phyloP scores from a whole-genome alignment of 2,888 invertebrate species.

The Polia nebulosa region DNA sequence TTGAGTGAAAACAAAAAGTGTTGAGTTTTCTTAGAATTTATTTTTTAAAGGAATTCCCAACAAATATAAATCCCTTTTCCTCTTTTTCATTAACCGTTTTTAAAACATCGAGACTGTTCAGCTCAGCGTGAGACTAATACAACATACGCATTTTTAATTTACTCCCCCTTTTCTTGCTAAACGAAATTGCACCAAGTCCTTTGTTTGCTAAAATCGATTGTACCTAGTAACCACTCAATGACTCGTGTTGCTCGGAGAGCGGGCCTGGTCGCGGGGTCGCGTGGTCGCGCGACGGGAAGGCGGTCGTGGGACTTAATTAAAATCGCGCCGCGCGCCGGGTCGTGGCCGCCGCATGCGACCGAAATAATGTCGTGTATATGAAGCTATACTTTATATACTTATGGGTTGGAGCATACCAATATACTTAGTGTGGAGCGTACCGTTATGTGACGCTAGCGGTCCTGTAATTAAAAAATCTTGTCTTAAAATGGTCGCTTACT shows the following conservation, averaged over 20 bases:
- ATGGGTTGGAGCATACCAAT: background rate
- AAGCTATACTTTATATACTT: background rate
- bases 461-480: background rate
- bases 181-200: slow-evolving; percentile 46
- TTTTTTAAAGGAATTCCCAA: slow-evolving; percentile 1
- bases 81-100: slow-evolving; percentile 26
- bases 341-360: slow-evolving; percentile 49
- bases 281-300: slow-evolving; percentile 50
- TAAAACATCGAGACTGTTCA: slow-evolving; percentile 6
- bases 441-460: background rate
- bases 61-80: slow-evolving; percentile 14
- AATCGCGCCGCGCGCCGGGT: slow-evolving; percentile 58
- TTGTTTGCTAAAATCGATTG: slow-evolving; percentile 59
- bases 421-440: background rate
- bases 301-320: slow-evolving; percentile 63
- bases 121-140: slow-evolving; percentile 43
- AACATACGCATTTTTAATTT: slow-evolving; percentile 46
- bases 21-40: slow-evolving; percentile 8
- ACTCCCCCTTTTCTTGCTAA: slow-evolving; percentile 35
- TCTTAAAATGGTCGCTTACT: background rate
- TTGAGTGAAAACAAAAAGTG: no score
- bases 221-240: slow-evolving; percentile 52
- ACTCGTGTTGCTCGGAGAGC: slow-evolving; percentile 42
- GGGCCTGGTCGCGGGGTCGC: slow-evolving; percentile 51
- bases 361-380: slow-evolving; percentile 48